These are phyloP conservation scores for Cinclus mexicanus DNA, from an alignment of 2,113 vertebrate species.

Conservation along the genomic window DNA sequence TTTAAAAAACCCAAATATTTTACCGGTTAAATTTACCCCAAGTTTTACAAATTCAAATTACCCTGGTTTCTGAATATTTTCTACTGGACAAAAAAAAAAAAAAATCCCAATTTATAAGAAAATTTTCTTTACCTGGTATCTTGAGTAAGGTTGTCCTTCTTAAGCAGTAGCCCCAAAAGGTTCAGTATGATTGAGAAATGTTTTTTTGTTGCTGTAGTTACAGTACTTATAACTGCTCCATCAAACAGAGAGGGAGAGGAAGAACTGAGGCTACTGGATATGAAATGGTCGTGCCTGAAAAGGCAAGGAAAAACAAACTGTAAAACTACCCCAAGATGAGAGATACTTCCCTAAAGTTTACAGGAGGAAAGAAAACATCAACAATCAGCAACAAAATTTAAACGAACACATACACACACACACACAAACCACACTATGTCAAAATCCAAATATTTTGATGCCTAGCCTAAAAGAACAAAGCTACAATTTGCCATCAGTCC, in stretches of 20 bases:
- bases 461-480: not conserved
- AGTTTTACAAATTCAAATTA: not conserved
- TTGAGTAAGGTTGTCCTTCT: constrained; percentile 88
- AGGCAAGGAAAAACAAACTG: not conserved
- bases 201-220: constrained; percentile 97
- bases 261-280: constrained; percentile 96
- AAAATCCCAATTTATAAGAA: not conserved
- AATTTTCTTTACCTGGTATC: constrained; percentile 84
- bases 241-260: constrained; percentile 96
- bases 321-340: not conserved
- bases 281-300: constrained; percentile 94
- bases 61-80: not conserved
- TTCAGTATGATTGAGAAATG: constrained; percentile 94
- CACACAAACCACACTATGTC: not conserved
- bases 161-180: constrained; percentile 87
- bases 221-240: constrained; percentile 96
- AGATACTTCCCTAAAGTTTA: not conserved
- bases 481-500: not conserved
- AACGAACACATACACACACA: not conserved
- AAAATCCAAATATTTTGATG: not conserved
- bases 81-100: not conserved
- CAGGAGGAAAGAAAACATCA: not conserved
- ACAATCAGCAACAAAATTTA: not conserved
- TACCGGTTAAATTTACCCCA: not conserved
- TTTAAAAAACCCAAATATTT: rapidly evolving